phyloP scores from a whole-genome alignment of 2,797 vertebrate genomes.

The Gambelia wislizenii region DNA sequence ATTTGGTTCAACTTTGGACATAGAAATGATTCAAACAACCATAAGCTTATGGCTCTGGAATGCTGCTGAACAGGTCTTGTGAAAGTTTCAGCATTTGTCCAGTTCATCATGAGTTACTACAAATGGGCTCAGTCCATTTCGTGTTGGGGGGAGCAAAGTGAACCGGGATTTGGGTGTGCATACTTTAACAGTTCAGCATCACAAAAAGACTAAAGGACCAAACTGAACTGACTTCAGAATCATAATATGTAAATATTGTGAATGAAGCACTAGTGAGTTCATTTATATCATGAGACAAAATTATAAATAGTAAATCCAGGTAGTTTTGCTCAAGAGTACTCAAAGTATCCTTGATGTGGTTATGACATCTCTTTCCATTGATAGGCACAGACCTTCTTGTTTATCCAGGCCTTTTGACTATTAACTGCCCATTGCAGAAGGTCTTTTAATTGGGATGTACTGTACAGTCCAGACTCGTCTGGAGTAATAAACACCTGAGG shows the following conservation, averaged over 20 bases:
- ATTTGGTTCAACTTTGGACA: background rate
- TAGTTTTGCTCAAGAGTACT: background rate
- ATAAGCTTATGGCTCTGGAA: background rate
- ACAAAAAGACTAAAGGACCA: background rate
- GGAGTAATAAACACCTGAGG: too few species aligned
- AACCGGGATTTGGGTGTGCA: background rate
- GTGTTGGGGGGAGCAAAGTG: background rate
- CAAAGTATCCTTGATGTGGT: background rate
- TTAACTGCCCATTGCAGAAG: too few species aligned
- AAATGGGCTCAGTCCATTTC: too few species aligned
- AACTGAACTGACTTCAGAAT: background rate
- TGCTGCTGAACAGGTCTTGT: background rate
- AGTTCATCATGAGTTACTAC: background rate
- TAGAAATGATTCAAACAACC: background rate
- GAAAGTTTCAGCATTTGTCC: background rate
- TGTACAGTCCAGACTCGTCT: too few species aligned
- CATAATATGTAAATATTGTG: background rate
- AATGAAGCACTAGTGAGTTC: background rate
- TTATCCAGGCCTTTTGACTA: too few species aligned
- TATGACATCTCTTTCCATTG: too few species aligned
- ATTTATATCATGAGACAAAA: background rate
- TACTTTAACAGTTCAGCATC: background rate
- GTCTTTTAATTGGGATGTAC: too few species aligned
- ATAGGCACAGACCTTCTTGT: too few species aligned
- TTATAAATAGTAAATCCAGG: background rate